Conservation (phyloP, 2,113 vertebrate genomes). For the Cyprinus carpio region DNA sequence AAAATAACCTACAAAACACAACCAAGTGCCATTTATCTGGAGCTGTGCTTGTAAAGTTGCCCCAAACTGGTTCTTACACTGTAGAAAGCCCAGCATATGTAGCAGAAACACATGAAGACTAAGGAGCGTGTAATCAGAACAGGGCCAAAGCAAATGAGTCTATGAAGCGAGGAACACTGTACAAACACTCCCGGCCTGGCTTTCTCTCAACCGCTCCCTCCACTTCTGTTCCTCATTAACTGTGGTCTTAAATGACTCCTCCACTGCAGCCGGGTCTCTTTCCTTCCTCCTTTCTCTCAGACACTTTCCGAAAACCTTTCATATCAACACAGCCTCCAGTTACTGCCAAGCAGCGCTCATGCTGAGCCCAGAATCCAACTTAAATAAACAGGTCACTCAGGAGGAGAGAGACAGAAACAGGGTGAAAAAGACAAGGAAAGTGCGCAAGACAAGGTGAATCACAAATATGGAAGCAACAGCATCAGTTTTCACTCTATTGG, state of each 20-base stretch:
- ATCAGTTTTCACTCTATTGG: not conserved
- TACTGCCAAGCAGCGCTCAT: conserved; percentile 64
- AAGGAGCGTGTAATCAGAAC: conserved; percentile 34
- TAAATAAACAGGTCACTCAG: conserved; percentile 61
- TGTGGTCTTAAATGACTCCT: conserved; percentile 34
- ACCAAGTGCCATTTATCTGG: not conserved
- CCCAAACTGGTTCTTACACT: not conserved
- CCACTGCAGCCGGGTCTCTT: not conserved
- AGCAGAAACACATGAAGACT: conserved; percentile 14
- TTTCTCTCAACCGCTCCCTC: conserved; percentile 25
- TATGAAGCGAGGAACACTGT: conserved; percentile 31
- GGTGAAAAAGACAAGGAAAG: conserved; percentile 43
- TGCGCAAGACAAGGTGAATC: not conserved
- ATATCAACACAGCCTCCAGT: conserved; percentile 62
- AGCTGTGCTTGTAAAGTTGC: not conserved
- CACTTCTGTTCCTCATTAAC: conserved; percentile 38
- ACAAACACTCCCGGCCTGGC: conserved; percentile 38
- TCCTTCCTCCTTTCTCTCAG: conserved; percentile 24
- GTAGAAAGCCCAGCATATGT: conserved; percentile 2
- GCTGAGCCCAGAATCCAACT: conserved; percentile 67
- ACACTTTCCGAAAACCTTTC: conserved; percentile 54
- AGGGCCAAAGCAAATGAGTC: conserved; percentile 44
- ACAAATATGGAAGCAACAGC: not conserved
- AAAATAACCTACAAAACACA: not conserved
- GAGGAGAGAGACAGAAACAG: conserved; percentile 59